These are phyloP conservation scores for Parasteatoda lunata DNA, from an alignment of 2,888 invertebrate genomes.

Conservation along the genomic window DNA sequence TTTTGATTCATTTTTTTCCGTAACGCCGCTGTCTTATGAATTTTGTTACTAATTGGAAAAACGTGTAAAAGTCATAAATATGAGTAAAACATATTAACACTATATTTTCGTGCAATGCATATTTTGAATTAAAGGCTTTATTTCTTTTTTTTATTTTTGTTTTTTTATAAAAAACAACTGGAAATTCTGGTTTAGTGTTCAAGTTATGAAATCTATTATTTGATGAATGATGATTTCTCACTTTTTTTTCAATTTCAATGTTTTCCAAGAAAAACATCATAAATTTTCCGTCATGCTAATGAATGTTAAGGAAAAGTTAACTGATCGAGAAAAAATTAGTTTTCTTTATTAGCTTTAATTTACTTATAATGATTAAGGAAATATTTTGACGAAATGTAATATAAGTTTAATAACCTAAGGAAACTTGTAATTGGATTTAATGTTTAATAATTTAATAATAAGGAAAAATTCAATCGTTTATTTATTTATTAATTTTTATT, in stretches of 20 bases:
- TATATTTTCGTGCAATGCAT: slow-evolving; percentile 46
- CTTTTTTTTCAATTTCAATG: slow-evolving; percentile 40
- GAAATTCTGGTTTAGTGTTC: slow-evolving; percentile 63
- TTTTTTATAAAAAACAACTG: slow-evolving; percentile 14
- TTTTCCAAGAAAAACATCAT: slow-evolving; percentile 39
- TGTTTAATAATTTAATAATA: too few species aligned
- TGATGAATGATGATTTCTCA: slow-evolving; percentile 43
- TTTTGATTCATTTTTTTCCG: slow-evolving; percentile 24
- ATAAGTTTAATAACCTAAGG: too few species aligned
- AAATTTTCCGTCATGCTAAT: slow-evolving; percentile 27
- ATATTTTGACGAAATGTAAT: too few species aligned
- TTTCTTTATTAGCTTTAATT: too few species aligned
- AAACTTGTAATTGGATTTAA: too few species aligned
- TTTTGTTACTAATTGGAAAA: slow-evolving; percentile 63
- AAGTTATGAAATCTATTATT: slow-evolving; percentile 45
- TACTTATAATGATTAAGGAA: too few species aligned
- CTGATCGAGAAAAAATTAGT: slow-evolving; percentile 1
- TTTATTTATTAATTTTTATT: too few species aligned
- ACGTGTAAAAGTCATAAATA: slow-evolving; percentile 65
- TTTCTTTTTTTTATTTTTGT: slow-evolving; percentile 52
- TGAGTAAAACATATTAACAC: slow-evolving; percentile 46
- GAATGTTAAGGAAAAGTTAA: slow-evolving; percentile 1
- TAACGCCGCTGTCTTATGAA: slow-evolving; percentile 59
- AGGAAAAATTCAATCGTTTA: too few species aligned
- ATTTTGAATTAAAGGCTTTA: slow-evolving; percentile 47